phyloP scores from a whole-genome alignment of 2,797 vertebrate species.

The Arctocebus calabarensis region DNA sequence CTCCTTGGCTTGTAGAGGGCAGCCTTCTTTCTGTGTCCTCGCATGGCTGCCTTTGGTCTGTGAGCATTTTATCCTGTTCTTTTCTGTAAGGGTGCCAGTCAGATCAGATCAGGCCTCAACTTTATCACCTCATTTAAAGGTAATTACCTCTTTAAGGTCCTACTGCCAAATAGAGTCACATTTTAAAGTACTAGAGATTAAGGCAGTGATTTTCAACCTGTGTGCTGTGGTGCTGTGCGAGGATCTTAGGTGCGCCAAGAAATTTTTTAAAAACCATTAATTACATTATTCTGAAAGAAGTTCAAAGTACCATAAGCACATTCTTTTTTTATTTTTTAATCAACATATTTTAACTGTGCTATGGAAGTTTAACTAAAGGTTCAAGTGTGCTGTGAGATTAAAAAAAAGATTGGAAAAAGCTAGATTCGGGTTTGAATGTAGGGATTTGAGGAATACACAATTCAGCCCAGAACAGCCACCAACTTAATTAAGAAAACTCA shows the following conservation, averaged over 20 bases:
- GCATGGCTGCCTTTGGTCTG: background rate
- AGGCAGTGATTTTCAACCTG: background rate
- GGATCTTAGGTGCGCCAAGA: too few species aligned
- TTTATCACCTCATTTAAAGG: background rate
- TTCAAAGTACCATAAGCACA: too few species aligned
- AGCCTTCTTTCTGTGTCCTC: background rate
- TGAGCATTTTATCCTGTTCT: background rate
- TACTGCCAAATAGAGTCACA: background rate
- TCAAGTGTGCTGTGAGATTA: too few species aligned
- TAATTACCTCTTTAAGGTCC: background rate
- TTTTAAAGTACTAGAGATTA: background rate
- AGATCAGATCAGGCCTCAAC: rapidly evolving
- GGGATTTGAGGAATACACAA: background rate
- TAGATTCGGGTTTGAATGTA: background rate
- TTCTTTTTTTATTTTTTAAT: too few species aligned
- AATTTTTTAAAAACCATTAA: too few species aligned
- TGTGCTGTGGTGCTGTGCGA: too few species aligned
- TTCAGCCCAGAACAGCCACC: background rate
- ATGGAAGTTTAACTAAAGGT: too few species aligned
- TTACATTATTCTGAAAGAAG: too few species aligned
- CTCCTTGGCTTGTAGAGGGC: background rate
- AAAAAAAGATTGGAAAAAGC: too few species aligned
- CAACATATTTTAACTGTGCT: too few species aligned
- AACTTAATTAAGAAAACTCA: conserved; percentile 2
- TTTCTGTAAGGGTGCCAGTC: background rate